phyloP scores from a whole-genome alignment of 1,140 invertebrate species.

The Vollenhovia emeryi region DNA sequence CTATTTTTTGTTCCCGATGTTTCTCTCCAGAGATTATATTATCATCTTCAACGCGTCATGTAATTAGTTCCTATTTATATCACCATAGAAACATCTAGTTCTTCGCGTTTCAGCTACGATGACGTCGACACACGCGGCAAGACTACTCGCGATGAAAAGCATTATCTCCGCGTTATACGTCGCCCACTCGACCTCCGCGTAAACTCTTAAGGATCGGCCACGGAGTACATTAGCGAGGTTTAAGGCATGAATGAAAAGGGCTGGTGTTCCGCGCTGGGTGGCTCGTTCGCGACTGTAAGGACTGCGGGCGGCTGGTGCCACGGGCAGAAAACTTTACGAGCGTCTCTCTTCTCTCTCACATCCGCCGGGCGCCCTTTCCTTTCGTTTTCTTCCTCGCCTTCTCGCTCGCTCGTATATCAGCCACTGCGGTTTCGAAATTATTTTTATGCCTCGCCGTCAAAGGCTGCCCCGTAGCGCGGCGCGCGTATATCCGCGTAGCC shows the following conservation, averaged over 20 bases:
- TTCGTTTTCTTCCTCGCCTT: slow-evolving; percentile 64
- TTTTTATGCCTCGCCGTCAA: slow-evolving; percentile 80
- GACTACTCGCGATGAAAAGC: neutral
- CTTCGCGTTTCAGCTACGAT: neutral
- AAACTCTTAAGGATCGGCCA: slow-evolving; percentile 64
- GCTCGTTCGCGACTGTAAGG: slow-evolving; percentile 81
- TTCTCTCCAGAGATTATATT: neutral
- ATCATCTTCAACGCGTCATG: neutral
- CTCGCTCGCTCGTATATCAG: slow-evolving; percentile 80
- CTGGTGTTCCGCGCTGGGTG: slow-evolving; percentile 73
- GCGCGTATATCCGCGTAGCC: slow-evolving; percentile 37
- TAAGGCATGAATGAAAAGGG: slow-evolving; percentile 80
- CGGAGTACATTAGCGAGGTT: slow-evolving; percentile 77
- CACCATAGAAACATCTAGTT: neutral
- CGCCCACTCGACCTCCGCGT: slow-evolving; percentile 58
- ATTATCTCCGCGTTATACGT: slow-evolving; percentile 43
- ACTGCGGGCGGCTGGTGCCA: slow-evolving; percentile 77
- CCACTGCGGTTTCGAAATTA: slow-evolving; percentile 82
- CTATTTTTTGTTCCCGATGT: neutral
- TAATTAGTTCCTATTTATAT: neutral
- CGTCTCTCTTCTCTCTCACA: slow-evolving; percentile 65
- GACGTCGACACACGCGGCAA: neutral
- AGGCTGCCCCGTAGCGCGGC: slow-evolving; percentile 62
- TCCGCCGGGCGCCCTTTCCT: slow-evolving; percentile 46
- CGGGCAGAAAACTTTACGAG: slow-evolving; percentile 83